phyloP scores from a whole-genome alignment of 2,797 vertebrate species.

The Capromys pilorides region DNA sequence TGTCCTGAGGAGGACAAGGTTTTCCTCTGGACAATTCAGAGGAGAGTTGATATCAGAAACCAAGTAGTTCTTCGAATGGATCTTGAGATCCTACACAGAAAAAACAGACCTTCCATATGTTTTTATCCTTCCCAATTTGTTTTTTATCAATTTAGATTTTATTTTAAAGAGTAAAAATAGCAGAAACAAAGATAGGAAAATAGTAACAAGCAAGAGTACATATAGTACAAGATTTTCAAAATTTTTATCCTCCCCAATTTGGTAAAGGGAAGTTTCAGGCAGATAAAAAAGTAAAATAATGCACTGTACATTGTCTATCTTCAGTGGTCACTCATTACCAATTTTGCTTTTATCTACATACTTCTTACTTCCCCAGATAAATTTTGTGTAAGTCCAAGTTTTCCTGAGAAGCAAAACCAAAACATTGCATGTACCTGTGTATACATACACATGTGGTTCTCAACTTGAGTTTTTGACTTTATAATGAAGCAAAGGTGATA shows the following conservation, averaged over 20 bases:
- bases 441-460: neutral
- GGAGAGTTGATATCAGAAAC: no score
- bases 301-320: neutral
- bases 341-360: neutral
- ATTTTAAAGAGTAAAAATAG: no score
- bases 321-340: conserved; percentile 3
- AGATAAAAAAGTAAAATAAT: conserved; percentile 29
- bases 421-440: neutral
- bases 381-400: neutral
- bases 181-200: no score
- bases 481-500: neutral
- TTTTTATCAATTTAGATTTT: no score
- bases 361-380: neutral
- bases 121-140: conserved; percentile 10
- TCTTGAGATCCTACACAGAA: neutral
- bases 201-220: no score
- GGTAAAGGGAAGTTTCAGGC: neutral
- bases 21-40: no score
- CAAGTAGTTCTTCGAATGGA: neutral
- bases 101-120: neutral
- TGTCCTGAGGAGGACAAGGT: no score
- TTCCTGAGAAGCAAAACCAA: conserved; percentile 24
- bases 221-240: no score
- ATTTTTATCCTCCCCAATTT: conserved; percentile 8
- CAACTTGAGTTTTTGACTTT: neutral